Percentiles rank a stretch among this genome's conserved stretches.
Evolutionary conservation across 1,140 invertebrate species (phyloP).

Genomic region (Drosophila saltans): DNA sequence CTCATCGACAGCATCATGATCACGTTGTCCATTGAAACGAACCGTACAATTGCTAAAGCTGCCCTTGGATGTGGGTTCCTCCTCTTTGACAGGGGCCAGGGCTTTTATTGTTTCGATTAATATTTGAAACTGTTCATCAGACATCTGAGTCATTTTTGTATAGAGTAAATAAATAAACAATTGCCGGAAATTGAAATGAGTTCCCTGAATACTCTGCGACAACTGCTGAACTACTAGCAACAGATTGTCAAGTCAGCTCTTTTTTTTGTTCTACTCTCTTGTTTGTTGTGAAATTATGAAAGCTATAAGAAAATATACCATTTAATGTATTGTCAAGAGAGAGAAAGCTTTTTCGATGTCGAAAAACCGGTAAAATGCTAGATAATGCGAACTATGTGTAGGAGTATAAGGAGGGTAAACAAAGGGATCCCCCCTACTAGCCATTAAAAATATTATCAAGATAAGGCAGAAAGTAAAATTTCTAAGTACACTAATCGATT

Average conservation of each 20-base stretch:
- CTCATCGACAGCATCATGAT: constrained; percentile 78
- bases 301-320: too few species aligned
- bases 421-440: not conserved
- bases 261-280: constrained; percentile 2
- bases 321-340: not conserved
- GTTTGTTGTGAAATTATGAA: constrained; percentile 52
- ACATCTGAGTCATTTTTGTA: constrained; percentile 59
- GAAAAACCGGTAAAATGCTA: constrained; percentile 28
- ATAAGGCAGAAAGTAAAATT: too few species aligned
- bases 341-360: constrained; percentile 58
- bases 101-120: constrained; percentile 62
- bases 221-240: constrained; percentile 11
- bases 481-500: too few species aligned
- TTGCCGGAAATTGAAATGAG: not conserved
- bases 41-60: constrained; percentile 75
- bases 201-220: not conserved
- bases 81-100: constrained; percentile 39
- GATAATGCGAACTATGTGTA: not conserved
- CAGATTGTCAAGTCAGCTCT: constrained; percentile 23
- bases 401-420: too few species aligned
- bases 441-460: too few species aligned
- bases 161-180: constrained; percentile 27
- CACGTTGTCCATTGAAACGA: constrained; percentile 72
- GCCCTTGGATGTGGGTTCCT: constrained; percentile 59
- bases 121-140: constrained; percentile 67